Percentiles rank a stretch among this genome's conserved stretches.
Evolutionary conservation across 2,797 vertebrate species (phyloP).

Genomic region (Acipenser transmontanus): DNA sequence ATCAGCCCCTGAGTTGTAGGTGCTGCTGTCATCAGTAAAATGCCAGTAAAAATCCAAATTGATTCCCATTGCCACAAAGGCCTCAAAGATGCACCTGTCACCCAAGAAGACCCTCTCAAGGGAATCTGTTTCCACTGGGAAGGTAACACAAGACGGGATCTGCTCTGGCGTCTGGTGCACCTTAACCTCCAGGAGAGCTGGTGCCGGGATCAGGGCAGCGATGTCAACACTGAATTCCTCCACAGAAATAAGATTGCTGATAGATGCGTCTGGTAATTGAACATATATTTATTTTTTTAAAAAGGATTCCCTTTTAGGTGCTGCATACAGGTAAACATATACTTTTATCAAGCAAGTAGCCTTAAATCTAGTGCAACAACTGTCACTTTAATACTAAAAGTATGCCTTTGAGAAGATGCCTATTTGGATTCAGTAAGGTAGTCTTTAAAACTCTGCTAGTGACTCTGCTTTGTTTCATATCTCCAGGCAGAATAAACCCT

Average conservation of each 20-base stretch:
- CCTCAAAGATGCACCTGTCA: constrained; percentile 28
- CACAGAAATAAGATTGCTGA: constrained; percentile 34
- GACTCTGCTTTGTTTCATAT: too few species aligned
- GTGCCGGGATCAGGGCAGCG: constrained; percentile 17
- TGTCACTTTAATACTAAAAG: too few species aligned
- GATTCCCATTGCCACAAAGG: constrained; percentile 14
- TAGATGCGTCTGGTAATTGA: constrained; percentile 30
- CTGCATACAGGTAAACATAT: too few species aligned
- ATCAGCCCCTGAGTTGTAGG: constrained; percentile 7
- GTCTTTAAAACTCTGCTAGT: too few species aligned
- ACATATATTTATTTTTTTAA: not conserved
- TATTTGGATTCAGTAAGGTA: too few species aligned
- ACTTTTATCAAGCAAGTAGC: too few species aligned
- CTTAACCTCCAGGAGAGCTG: constrained; percentile 24
- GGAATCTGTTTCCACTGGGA: constrained; percentile 3
- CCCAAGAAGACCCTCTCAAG: constrained; percentile 27
- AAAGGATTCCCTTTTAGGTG: too few species aligned
- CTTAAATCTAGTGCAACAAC: too few species aligned
- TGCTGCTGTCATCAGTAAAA: constrained; percentile 20
- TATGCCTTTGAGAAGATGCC: too few species aligned
- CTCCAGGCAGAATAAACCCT: too few species aligned
- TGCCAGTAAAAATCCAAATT: constrained; percentile 28
- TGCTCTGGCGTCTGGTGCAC: constrained; percentile 27
- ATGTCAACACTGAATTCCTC: constrained; percentile 31
- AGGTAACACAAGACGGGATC: constrained; percentile 27